Conservation (phyloP, 2,113 vertebrate species). For the Malurus melanocephalus region DNA sequence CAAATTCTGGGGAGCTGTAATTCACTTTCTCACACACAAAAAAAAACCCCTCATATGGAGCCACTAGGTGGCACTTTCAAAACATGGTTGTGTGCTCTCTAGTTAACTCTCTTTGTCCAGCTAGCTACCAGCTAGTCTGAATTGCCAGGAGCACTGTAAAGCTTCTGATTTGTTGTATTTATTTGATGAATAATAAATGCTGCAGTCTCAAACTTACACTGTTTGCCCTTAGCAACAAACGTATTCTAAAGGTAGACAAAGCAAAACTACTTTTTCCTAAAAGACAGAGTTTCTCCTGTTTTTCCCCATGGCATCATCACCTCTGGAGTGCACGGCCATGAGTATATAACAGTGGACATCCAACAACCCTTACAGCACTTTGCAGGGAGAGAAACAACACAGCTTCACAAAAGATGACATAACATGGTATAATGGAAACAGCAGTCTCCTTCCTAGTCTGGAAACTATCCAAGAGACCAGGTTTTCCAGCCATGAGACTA, state of each 20-base stretch:
- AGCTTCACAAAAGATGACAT: not conserved
- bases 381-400: not conserved
- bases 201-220: not conserved
- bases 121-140: too few relatives aligned
- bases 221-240: not conserved
- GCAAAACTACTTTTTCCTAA: not conserved
- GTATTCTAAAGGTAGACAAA: not conserved
- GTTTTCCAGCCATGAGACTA: not conserved
- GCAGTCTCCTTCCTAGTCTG: not conserved
- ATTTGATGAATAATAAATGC: not conserved
- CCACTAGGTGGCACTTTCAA: slow-evolving; percentile 59
- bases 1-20: accelerated
- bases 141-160: not conserved
- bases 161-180: not conserved
- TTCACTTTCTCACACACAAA: not conserved
- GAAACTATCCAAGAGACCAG: not conserved
- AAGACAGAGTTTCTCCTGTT: not conserved
- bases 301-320: not conserved
- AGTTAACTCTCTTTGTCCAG: not conserved
- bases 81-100: not conserved
- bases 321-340: not conserved
- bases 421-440: not conserved
- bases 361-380: not conserved
- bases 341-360: not conserved
- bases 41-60: accelerated